These are phyloP conservation scores for Nowickia ferox DNA, from an alignment of 2,888 invertebrate genomes.

Conservation along the genomic window DNA sequence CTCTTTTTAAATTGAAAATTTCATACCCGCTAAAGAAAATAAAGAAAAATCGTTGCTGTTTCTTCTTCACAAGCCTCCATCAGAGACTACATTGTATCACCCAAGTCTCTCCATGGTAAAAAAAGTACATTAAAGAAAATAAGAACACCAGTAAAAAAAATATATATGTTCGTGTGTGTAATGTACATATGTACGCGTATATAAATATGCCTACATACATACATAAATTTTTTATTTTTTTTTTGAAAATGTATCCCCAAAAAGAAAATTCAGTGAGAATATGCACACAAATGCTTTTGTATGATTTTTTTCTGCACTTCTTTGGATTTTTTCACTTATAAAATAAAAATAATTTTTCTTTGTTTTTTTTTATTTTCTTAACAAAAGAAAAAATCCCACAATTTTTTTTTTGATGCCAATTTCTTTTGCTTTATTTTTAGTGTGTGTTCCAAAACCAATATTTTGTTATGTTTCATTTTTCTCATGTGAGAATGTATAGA, in stretches of 20 bases:
- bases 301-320: slow-evolving; percentile 7
- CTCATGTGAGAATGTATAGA: slow-evolving; percentile 16
- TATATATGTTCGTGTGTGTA: slow-evolving; percentile 4
- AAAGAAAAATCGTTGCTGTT: slow-evolving; percentile 9
- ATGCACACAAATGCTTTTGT: slow-evolving; percentile 26
- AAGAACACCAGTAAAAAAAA: slow-evolving; percentile 4
- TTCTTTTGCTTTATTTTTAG: slow-evolving; percentile 40
- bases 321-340: slow-evolving; percentile 32
- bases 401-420: slow-evolving; percentile 48
- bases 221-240: neutral
- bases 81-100: neutral
- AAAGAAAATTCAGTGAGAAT: slow-evolving; percentile 13
- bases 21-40: slow-evolving; percentile 34
- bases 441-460: slow-evolving; percentile 6
- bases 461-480: slow-evolving; percentile 25
- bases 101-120: neutral
- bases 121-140: slow-evolving; percentile 16
- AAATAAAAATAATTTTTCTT: slow-evolving; percentile 50
- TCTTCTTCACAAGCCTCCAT: neutral
- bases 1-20: slow-evolving; percentile 54
- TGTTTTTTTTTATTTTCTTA: slow-evolving; percentile 60
- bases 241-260: neutral
- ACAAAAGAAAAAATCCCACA: slow-evolving; percentile 58
- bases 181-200: neutral
- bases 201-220: neutral